Evolutionary conservation across 2,888 invertebrate species (phyloP).

Genomic region (Melanotus villosus): DNA sequence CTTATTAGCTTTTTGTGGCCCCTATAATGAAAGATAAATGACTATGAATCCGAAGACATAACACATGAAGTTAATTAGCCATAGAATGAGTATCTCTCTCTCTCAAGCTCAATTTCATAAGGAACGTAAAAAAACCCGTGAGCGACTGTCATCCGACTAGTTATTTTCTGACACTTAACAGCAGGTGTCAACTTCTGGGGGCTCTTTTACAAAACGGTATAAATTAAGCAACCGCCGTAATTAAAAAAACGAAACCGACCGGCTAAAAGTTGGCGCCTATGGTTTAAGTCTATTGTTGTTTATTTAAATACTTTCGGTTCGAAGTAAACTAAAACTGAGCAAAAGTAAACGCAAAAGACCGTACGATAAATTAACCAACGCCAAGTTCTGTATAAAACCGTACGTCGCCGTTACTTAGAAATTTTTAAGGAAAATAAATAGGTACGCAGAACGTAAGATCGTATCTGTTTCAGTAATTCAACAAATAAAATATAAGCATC

Average conservation of each 20-base stretch:
- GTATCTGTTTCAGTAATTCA: slow-evolving; percentile 27
- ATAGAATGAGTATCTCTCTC: slow-evolving; percentile 60
- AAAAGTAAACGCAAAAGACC: too few relatives aligned
- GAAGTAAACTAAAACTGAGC: too few relatives aligned
- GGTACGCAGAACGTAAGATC: slow-evolving; percentile 13
- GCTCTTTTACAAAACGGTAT: slow-evolving; percentile 61
- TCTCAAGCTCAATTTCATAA: slow-evolving; percentile 57
- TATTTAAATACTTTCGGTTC: too few relatives aligned
- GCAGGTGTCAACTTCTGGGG: slow-evolving; percentile 59
- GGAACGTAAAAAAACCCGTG: slow-evolving; percentile 42
- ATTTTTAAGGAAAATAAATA: slow-evolving; percentile 17
- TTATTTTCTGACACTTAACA: slow-evolving; percentile 47
- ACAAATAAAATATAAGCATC: slow-evolving; percentile 35
- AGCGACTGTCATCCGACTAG: slow-evolving; percentile 43
- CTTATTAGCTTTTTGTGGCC: neutral
- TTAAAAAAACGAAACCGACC: slow-evolving; percentile 55
- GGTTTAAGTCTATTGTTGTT: too few relatives aligned
- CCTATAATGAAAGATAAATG: slow-evolving; percentile 43
- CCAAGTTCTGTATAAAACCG: too few relatives aligned
- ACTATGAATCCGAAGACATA: slow-evolving; percentile 42
- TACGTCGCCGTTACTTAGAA: neutral
- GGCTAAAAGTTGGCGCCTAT: slow-evolving; percentile 28
- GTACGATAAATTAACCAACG: too few relatives aligned
- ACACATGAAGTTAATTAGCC: slow-evolving; percentile 60
- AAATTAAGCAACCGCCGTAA: slow-evolving; percentile 60